phyloP scores from a whole-genome alignment of 2,888 invertebrate genomes.

The Mythimna lalbum region DNA sequence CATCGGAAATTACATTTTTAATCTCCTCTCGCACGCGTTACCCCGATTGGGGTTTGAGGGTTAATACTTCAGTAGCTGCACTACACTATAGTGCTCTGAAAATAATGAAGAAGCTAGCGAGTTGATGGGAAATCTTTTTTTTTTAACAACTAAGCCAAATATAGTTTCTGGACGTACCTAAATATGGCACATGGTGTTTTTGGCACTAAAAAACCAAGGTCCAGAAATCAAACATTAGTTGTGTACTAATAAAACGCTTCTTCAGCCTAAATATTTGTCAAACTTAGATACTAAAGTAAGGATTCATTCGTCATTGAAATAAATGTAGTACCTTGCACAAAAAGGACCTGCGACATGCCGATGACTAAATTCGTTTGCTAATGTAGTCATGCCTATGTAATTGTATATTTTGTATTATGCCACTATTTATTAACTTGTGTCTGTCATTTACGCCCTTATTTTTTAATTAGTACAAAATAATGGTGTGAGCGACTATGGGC shows the following conservation, averaged over 20 bases:
- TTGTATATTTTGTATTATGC: no score
- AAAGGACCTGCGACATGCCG: no score
- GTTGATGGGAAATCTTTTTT: not conserved
- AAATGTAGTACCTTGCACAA: no score
- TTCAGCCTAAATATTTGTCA: not conserved
- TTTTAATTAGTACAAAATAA: no score
- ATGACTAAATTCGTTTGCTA: no score
- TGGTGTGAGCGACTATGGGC: no score
- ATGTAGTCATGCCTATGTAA: no score
- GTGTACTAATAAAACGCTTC: not conserved
- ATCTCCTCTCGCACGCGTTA: conserved; percentile 71
- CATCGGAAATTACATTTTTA: conserved; percentile 81
- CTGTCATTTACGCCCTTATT: no score
- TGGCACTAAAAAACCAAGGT: not conserved
- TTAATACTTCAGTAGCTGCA: conserved; percentile 31
- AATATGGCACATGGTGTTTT: not conserved
- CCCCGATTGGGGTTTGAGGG: conserved; percentile 55
- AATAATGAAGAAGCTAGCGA: conserved; percentile 16
- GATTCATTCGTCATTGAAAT: no score
- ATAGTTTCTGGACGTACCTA: not conserved
- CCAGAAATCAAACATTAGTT: not conserved
- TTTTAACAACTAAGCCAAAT: not conserved
- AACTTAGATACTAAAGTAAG: not conserved
- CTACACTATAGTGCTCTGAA: conserved; percentile 24
- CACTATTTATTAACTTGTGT: no score